Percentiles rank a stretch among this genome's conserved stretches.
These are phyloP conservation scores for Laspeyria flexula DNA, from an alignment of 2,888 invertebrate species.

Conservation along the genomic window DNA sequence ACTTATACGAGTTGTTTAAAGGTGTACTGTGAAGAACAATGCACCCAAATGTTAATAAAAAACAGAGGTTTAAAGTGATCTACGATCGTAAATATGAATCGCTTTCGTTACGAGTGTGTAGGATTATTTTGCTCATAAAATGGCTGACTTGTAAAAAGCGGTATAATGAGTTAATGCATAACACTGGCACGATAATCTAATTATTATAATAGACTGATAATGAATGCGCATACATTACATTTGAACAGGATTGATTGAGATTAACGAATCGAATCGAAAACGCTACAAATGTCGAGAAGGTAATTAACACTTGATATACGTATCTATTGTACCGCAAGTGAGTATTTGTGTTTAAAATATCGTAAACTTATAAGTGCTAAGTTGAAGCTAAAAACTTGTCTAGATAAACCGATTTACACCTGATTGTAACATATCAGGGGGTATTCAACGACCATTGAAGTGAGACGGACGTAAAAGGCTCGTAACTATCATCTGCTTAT, in stretches of 20 bases:
- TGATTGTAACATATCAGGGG: not conserved
- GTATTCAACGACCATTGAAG: not conserved
- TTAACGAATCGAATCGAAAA: slow-evolving; percentile 40
- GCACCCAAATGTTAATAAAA: slow-evolving; percentile 50
- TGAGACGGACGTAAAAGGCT: not conserved
- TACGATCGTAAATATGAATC: slow-evolving; percentile 31
- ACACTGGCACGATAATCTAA: slow-evolving; percentile 35
- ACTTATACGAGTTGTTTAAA: slow-evolving; percentile 40
- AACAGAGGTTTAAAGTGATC: slow-evolving; percentile 29
- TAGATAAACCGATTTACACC: slow-evolving; percentile 41
- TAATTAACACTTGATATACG: slow-evolving; percentile 28
- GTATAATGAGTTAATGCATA: slow-evolving; percentile 23
- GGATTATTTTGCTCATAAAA: slow-evolving; percentile 14
- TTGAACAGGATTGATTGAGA: slow-evolving; percentile 38
- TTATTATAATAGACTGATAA: slow-evolving; percentile 33
- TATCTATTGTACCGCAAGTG: slow-evolving; percentile 8
- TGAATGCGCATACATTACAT: slow-evolving; percentile 38
- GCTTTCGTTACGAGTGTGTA: slow-evolving; percentile 26
- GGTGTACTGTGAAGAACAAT: slow-evolving; percentile 40
- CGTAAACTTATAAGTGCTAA: slow-evolving; percentile 25
- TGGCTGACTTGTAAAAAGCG: slow-evolving; percentile 21
- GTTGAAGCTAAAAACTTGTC: slow-evolving; percentile 46
- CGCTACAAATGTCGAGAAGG: slow-evolving; percentile 27
- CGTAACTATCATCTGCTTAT: not conserved
- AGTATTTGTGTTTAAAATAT: slow-evolving; percentile 15